Percentiles rank a stretch among this genome's conserved stretches.
phyloP scores from a whole-genome alignment of 2,113 vertebrate species.

The Macroglossus sobrinus region DNA sequence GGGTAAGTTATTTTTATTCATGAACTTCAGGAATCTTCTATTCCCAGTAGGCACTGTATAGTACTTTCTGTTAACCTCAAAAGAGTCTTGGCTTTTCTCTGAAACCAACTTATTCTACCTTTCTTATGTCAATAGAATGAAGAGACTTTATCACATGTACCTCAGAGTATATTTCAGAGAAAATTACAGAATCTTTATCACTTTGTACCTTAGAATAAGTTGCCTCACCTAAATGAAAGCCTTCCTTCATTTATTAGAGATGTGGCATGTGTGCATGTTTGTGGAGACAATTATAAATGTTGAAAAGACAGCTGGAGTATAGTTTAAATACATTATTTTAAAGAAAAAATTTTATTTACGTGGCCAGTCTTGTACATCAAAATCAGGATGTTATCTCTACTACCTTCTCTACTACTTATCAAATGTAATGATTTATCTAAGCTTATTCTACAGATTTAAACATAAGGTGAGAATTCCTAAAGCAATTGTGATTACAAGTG shows the following conservation, averaged over 20 bases:
- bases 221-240: neutral
- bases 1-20: neutral
- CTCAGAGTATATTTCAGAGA: neutral
- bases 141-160: neutral
- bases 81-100: neutral
- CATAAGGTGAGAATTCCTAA: neutral
- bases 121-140: neutral
- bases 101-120: neutral
- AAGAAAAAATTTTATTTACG: neutral
- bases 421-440: neutral
- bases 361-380: neutral
- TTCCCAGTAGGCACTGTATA: neutral
- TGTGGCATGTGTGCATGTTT: neutral
- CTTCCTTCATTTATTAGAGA: neutral
- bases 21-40: neutral
- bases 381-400: neutral
- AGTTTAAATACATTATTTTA: constrained; percentile 29
- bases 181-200: neutral
- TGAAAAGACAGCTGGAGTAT: neutral
- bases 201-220: neutral
- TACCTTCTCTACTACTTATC: neutral
- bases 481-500: neutral
- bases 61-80: neutral
- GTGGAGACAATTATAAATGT: neutral
- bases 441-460: neutral